Percentiles rank a stretch among this genome's conserved stretches.
Evolutionary conservation across 2,888 invertebrate genomes (phyloP).

Genomic region (Rhodophaea formosa): DNA sequence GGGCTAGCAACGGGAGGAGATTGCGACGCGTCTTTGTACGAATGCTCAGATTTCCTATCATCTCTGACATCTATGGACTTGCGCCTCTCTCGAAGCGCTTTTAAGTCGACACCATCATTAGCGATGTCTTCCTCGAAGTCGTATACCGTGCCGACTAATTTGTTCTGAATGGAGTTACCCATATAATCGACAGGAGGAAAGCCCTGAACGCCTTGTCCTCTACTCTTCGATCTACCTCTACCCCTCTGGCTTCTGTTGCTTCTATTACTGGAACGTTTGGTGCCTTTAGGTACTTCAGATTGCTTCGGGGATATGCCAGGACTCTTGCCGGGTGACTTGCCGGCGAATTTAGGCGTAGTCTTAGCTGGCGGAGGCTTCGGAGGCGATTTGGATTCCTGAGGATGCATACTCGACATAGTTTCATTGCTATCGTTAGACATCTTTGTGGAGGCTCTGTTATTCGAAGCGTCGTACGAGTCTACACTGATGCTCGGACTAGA

Average conservation of each 20-base stretch:
- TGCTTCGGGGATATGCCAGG: constrained; percentile 86
- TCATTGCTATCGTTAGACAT: constrained; percentile 64
- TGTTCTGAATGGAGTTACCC: constrained; percentile 88
- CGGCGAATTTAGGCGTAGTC: constrained; percentile 82
- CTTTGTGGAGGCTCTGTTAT: constrained; percentile 53
- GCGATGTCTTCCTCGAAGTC: constrained; percentile 92
- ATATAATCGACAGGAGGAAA: constrained; percentile 69
- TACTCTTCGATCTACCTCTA: constrained; percentile 74
- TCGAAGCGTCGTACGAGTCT: constrained; percentile 61
- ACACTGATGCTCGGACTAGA: constrained; percentile 66
- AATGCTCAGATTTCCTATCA: constrained; percentile 80
- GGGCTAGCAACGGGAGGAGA: constrained; percentile 82
- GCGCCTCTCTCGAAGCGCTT: constrained; percentile 89
- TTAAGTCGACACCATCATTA: constrained; percentile 87
- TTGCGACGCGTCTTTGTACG: constrained; percentile 78
- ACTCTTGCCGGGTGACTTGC: constrained; percentile 85
- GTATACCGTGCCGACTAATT: constrained; percentile 92
- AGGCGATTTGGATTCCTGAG: constrained; percentile 61
- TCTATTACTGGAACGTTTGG: constrained; percentile 60
- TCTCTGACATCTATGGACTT: constrained; percentile 86
- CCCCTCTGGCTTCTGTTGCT: constrained; percentile 72
- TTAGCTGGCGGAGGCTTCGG: constrained; percentile 66
- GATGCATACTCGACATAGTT: constrained; percentile 47
- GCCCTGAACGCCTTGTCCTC: constrained; percentile 50
- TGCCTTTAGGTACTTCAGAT: constrained; percentile 65